Conservation (phyloP, 2,888 invertebrate species). For the Drosophila vallismaia region DNA sequence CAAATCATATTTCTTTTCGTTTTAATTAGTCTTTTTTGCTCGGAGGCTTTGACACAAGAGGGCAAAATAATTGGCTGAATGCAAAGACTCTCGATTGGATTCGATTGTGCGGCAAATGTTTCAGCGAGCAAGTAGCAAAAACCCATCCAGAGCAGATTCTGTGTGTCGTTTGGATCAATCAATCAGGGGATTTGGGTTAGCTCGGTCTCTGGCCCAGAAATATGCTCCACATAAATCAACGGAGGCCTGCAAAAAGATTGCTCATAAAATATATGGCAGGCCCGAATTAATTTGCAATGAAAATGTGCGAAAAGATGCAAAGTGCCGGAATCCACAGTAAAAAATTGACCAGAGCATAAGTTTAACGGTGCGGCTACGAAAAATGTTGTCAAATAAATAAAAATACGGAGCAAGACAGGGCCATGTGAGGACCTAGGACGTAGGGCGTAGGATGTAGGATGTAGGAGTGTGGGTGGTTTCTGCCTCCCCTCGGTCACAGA, state of each 20-base stretch:
- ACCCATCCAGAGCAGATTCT: slow-evolving; percentile 46
- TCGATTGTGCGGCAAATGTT: slow-evolving; percentile 30
- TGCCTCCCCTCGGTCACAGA: slow-evolving; percentile 42
- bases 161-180: slow-evolving; percentile 52
- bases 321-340: slow-evolving; percentile 46
- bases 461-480: slow-evolving; percentile 56
- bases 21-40: slow-evolving; percentile 43
- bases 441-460: slow-evolving; percentile 5
- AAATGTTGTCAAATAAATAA: slow-evolving; percentile 69
- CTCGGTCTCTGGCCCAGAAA: slow-evolving; percentile 37
- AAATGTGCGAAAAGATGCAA: slow-evolving; percentile 66
- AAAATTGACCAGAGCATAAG: slow-evolving; percentile 72
- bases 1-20: slow-evolving; percentile 26
- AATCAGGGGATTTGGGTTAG: slow-evolving; percentile 54
- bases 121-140: slow-evolving; percentile 38
- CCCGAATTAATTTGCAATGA: slow-evolving; percentile 66
- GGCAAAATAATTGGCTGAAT: slow-evolving; percentile 54
- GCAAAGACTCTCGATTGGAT: slow-evolving; percentile 27
- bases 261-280: slow-evolving; percentile 43
- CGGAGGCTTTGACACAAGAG: slow-evolving; percentile 27
- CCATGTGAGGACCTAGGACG: slow-evolving; percentile 17
- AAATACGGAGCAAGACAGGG: slow-evolving; percentile 14
- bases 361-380: slow-evolving; percentile 66
- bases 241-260: slow-evolving; percentile 32
- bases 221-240: slow-evolving; percentile 59